Conservation (phyloP, 2,797 vertebrate genomes). For the Spinus olivaceus region DNA sequence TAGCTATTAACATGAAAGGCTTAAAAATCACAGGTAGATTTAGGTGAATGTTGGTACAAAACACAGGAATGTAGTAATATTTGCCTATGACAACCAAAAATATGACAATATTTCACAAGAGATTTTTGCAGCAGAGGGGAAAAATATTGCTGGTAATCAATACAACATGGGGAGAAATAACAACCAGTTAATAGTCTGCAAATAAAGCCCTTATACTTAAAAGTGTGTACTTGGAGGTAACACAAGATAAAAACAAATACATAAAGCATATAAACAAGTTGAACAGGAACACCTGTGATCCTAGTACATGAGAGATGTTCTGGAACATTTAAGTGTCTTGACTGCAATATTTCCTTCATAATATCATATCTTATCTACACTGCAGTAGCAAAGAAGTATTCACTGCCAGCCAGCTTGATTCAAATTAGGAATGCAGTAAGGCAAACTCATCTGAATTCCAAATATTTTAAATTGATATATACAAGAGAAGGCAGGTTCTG, state of each 20-base stretch:
- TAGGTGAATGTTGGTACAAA: not conserved
- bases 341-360: not conserved
- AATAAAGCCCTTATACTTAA: not conserved
- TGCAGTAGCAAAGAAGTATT: not conserved
- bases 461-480: slow-evolving; percentile 38
- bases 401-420: not conserved
- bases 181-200: not conserved
- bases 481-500: not conserved
- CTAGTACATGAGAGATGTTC: not conserved
- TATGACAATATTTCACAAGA: not conserved
- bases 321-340: not conserved
- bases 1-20: not conserved
- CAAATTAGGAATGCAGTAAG: slow-evolving; percentile 44
- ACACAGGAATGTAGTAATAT: not conserved
- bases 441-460: slow-evolving; percentile 56
- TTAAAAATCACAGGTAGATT: not conserved
- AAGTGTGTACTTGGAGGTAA: slow-evolving; percentile 10
- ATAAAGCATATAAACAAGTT: not conserved
- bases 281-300: not conserved
- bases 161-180: not conserved
- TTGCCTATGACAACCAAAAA: not conserved
- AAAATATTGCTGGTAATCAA: not conserved
- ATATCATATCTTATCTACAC: not conserved
- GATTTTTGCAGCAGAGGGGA: not conserved
- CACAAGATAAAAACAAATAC: not conserved